These are phyloP conservation scores for Aphrocallistes beatrix DNA, from an alignment of 37 sponge, comb jelly and placozoan genomes.

Conservation along the genomic window DNA sequence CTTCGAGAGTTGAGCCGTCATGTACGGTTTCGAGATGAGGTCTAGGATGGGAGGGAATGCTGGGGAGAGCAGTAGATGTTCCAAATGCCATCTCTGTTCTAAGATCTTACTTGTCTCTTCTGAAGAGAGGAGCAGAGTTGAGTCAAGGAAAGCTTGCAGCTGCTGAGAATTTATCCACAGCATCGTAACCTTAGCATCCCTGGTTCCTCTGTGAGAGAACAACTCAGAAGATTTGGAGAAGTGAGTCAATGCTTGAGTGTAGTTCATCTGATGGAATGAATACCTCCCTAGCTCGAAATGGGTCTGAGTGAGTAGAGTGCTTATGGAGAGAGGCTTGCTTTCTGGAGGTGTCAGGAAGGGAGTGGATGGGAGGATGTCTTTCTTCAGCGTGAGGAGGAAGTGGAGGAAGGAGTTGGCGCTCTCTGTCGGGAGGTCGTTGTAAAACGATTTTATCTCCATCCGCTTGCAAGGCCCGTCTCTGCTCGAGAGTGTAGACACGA, in stretches of 20 bases:
- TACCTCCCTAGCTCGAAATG: background rate
- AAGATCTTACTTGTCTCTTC: background rate
- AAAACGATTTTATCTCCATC: background rate
- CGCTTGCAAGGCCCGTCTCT: background rate
- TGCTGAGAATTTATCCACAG: background rate
- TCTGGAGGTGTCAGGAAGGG: background rate
- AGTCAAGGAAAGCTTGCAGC: background rate
- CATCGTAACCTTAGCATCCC: background rate
- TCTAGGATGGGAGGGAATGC: background rate
- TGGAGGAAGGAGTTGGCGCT: background rate
- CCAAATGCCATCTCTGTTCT: background rate
- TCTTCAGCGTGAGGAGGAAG: background rate
- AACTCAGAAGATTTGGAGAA: background rate
- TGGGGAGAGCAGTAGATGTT: background rate
- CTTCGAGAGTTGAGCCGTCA: background rate
- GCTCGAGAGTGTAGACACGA: background rate
- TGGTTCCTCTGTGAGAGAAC: background rate
- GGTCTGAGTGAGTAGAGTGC: background rate
- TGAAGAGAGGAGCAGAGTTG: background rate
- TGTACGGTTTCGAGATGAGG: background rate
- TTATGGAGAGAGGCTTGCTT: background rate
- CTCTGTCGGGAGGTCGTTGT: background rate
- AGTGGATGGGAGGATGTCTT: background rate
- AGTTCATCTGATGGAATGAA: background rate
- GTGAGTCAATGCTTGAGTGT: background rate